Conservation (phyloP, 2,888 invertebrate species). For the Microplitis deprimator region DNA sequence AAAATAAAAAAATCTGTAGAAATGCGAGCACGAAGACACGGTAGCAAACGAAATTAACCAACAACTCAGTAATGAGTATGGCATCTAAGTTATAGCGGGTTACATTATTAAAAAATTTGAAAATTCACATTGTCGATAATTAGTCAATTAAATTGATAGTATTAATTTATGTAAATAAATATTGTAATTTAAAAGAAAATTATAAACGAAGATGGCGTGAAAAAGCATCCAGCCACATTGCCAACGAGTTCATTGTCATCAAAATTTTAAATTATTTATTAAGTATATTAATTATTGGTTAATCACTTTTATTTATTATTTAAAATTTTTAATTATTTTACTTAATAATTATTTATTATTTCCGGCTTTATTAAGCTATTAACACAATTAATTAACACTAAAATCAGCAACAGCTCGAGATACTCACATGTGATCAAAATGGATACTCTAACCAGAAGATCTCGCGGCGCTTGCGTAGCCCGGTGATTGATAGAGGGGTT, state of each 20-base stretch:
- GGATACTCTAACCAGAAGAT: slow-evolving; percentile 90
- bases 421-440: slow-evolving; percentile 94
- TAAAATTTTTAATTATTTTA: slow-evolving; percentile 51
- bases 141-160: not conserved
- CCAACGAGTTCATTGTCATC: slow-evolving; percentile 58
- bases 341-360: slow-evolving; percentile 53
- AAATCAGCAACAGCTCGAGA: slow-evolving; percentile 68
- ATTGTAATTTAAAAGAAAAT: slow-evolving; percentile 51
- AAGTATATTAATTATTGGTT: slow-evolving; percentile 11
- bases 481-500: slow-evolving; percentile 71
- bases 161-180: slow-evolving; percentile 25
- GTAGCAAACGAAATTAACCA: slow-evolving; percentile 40
- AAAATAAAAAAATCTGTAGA: slow-evolving; percentile 19
- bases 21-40: slow-evolving; percentile 31
- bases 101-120: not conserved
- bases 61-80: slow-evolving; percentile 19
- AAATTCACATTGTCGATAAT: not conserved
- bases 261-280: slow-evolving; percentile 42
- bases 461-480: slow-evolving; percentile 81
- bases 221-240: slow-evolving; percentile 63
- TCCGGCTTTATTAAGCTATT: slow-evolving; percentile 50
- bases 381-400: slow-evolving; percentile 62
- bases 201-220: slow-evolving; percentile 74
- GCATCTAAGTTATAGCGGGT: not conserved
- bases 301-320: slow-evolving; percentile 41